Conservation (phyloP, 2,797 vertebrate species). For the Pangasius larnaudii region DNA sequence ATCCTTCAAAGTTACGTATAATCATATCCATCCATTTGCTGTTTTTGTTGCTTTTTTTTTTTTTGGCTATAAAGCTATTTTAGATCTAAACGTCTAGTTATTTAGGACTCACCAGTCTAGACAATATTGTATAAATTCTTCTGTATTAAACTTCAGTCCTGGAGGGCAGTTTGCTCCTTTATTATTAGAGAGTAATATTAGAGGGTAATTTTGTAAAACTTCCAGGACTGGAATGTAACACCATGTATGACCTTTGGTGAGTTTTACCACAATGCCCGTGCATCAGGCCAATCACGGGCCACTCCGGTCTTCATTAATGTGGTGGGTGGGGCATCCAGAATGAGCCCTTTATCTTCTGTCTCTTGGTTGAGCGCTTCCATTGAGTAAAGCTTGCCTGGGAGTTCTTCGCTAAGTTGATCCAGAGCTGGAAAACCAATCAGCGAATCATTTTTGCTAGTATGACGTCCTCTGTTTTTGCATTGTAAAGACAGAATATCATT, state of each 20-base stretch:
- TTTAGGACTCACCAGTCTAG: not conserved
- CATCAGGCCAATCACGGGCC: constrained; percentile 70
- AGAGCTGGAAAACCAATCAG: constrained; percentile 54
- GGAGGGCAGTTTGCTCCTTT: not conserved
- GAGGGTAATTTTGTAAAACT: not conserved
- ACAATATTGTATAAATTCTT: not conserved
- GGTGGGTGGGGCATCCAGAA: constrained; percentile 53
- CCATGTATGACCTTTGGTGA: not conserved
- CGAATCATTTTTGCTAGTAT: not conserved
- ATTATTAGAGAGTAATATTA: not conserved
- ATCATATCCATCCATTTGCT: not conserved
- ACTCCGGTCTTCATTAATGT: constrained; percentile 61
- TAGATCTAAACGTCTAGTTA: not conserved
- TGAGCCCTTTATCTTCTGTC: constrained; percentile 42
- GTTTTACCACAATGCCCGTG: constrained; percentile 65
- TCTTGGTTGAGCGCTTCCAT: constrained; percentile 61
- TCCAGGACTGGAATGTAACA: not conserved
- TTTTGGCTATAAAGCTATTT: not conserved
- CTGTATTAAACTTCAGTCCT: not conserved
- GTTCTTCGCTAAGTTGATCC: constrained; percentile 52
- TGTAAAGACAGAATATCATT: not conserved
- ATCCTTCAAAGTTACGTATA: not conserved
- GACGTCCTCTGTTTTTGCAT: not conserved
- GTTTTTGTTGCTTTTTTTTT: not conserved
- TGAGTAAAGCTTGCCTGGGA: constrained; percentile 62